These are phyloP conservation scores for Anseranas semipalmata DNA, from an alignment of 2,113 vertebrate genomes.

Conservation along the genomic window DNA sequence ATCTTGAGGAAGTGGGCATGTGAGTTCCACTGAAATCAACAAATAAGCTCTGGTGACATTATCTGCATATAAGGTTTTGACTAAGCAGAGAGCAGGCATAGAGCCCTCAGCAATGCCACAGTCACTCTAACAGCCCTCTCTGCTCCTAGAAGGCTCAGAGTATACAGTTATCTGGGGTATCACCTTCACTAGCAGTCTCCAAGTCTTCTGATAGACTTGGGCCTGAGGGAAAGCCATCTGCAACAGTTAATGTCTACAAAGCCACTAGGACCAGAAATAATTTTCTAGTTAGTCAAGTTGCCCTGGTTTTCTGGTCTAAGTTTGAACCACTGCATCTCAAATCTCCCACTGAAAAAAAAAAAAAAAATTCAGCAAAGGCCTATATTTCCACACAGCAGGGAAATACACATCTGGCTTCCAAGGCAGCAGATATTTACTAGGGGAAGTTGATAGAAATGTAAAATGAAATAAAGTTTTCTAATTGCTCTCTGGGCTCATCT, in stretches of 20 bases:
- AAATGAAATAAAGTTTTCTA: background rate
- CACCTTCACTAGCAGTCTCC: accelerated
- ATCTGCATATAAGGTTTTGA: background rate
- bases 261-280: background rate
- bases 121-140: background rate
- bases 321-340: background rate
- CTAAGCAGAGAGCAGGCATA: background rate
- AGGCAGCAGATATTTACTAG: background rate
- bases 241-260: background rate
- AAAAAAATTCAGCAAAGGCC: background rate
- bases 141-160: background rate
- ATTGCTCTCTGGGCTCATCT: background rate
- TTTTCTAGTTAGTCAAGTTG: background rate
- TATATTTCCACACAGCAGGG: background rate
- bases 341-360: background rate
- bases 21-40: background rate
- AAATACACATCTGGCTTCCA: background rate
- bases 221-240: background rate
- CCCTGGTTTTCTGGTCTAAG: background rate
- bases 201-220: background rate
- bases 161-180: background rate
- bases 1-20: background rate
- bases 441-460: background rate
- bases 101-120: background rate
- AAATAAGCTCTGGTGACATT: background rate